Base-by-base conservation (phyloP, 2,888 invertebrate genomes). In the Globia sparganii region DNA sequence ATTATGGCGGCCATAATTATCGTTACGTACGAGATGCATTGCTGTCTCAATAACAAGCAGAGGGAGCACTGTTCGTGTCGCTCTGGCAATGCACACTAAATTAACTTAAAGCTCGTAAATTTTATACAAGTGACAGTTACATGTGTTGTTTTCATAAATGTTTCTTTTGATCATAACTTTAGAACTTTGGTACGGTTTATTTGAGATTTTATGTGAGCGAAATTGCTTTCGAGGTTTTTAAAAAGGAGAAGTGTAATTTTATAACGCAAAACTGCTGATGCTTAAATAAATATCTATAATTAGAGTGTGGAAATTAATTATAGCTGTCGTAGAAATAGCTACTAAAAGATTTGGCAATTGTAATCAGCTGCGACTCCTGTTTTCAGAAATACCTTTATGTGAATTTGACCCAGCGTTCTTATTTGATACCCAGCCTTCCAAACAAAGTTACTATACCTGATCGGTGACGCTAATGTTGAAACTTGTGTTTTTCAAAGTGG, bases 141-240 rank as follows among this genome's bases (percentile, higher is more conserved):
- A 83, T 71, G 81, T 84, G 84, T 83, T 80, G 53, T 74, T 84
- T 80, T 80, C 80, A 84, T 72, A 80, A 84, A 80, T 80, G 66
- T 84, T 72, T 80, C 76, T 77, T 80, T 76, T 80, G 82, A 83
- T 84, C 84, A 72, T 84, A 84, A 84, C 80, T 83, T 83, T 75
- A 67, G 43, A 83, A 65, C 53, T 49, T 72, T 77, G 69, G 68
- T 70, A 81, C 61, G 46, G 72, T 70, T 72, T 84, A 75, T 83
- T 83, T 66, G 37, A 76, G 28, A 70, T 80, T 80, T 75, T 62
- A 84, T 72, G 65, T 40, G 69, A 67, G 62, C 61, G 66, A 70
- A 76, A 69, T 79, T 80, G 37, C 56, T 34, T 25, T 66, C 72
- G 68, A 62, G 37, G 15, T 62, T 79, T 79, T 79, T 61, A 61